Base-by-base conservation (phyloP, 2,888 invertebrate species). In the Cantharis flavilabris region DNA sequence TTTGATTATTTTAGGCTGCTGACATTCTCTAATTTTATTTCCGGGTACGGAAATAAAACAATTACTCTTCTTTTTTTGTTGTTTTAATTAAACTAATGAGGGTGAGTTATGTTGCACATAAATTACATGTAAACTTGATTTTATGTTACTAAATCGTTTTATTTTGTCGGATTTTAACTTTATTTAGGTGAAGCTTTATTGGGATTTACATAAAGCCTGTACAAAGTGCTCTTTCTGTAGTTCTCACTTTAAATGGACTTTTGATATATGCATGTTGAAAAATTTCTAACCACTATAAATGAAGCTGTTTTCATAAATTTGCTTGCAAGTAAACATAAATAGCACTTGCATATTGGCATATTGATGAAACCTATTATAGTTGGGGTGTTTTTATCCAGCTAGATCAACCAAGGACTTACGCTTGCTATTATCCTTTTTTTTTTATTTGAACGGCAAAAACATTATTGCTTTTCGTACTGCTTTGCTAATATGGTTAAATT, bases 101-200 rank as follows among this genome's bases (percentile, higher is more conserved):
- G 49, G 49, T 49, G 49, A 49, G 49, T 49, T 49, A 49, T 49
- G n/a, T 49, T 9, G n/a, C 49, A n/a, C 49, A 49, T 49, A 49
- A 49, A 49, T 49, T n/a, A 49, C 49, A 49, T n/a, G 49, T 49
- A 49, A 49, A 49, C 49, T 49, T n/a, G 49, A 49, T 49, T 49
- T 49, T 49, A 49, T 49, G 49, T 49, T 49, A 49, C 49, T 49
- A n/a, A 49, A 49, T n/a, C 49, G 49, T 49, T 49, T 49, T 49
- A 49, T 49, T 33, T 49, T 49, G 62, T 62, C 62, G 62, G 69
- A 49, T 69, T 20, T 28, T 18, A 62, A 14, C 62, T 69, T 69
- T 69, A 73, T 73, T 73, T 73, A 73, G 69, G 69, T 73, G 69
- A 73, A 73, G 65, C 69, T 69, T 73, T 69, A 18, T 73, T 69